Evolutionary conservation across 2,888 invertebrate genomes (phyloP), one percentile per base, ranked within the genome.

Genomic region (Clepsis dumicolana): DNA sequence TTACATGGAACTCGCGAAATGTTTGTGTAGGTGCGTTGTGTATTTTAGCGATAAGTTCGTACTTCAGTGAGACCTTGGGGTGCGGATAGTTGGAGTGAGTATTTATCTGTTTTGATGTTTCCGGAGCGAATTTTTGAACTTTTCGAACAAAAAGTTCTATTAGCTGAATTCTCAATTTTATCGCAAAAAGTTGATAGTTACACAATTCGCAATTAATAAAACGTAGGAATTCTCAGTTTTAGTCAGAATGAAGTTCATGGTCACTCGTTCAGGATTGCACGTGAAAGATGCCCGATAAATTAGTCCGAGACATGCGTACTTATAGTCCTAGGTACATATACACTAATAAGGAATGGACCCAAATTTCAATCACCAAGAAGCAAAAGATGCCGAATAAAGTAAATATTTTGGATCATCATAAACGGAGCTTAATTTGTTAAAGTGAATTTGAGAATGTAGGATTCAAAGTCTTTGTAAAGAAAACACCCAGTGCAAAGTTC

Each of bases 1-100:
- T 67, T 67, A 38, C 56, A 21, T 12, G 38, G 67, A 67, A 67
- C 54, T 21, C 50, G 27, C 16, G 48, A 38, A 41, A 56, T 60
- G 54, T 63, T 56, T 50, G 54, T 63, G 50, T 57, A 50, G 67
- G 62, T 57, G 62, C 62, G 67, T 25, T 57, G 62, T 63, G 48
- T 67, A 53, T 52, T 57, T 25, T 21, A 24, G 24, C 54, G 67
- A 63, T 67, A 57, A 48, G 27, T 21, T 27, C 48, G 24, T 52
- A 62, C 52, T 48, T 48, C 25, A 59, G 59, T n/a, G 41, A 10
- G 25, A 41, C 59, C 59, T 59, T 59, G 59, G n/a, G 24, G 12
- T 10, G 21, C 12, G 4, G 14, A 32, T 54, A 56, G 21, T 32
- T 35, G n/a, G n/a, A 35, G 4, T n/a, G 21, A 14, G 14, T 48